Evolutionary conservation across 2,888 invertebrate species (phyloP), one percentile per base, ranked within the genome.

Genomic region (Amphipoea lucens): DNA sequence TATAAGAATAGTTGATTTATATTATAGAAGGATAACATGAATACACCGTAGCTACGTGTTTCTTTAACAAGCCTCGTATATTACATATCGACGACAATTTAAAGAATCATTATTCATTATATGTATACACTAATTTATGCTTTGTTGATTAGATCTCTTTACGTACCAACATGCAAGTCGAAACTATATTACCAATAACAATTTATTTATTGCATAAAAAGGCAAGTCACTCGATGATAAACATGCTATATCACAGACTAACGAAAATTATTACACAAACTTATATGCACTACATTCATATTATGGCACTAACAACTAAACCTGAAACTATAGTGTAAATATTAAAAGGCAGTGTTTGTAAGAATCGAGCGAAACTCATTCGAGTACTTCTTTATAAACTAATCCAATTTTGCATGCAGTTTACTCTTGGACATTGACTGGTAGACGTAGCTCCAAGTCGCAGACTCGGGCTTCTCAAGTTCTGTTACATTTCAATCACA

Each of bases 401-500:
- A 82, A 83, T 81, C 69, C 42, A 67, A 76, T 79, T 83, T 79
- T 57, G 78, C 76, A 84, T 85, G 87, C 85, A 86, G 75, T 75
- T 84, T 76, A 81, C 66, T 78, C 29, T 7, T 76, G 74, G 68
- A 79, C 78, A 76, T 72, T 57, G 45, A 65, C 54, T 65, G 63
- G 17, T 36, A 23, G 29, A 48, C 36, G 69, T 60, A 67, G 70
- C 67, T 74, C 42, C 69, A 72, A 74, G 74, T 76, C 68, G 72
- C 80, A 80, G 84, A 88, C 80, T 82, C 78, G 78, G 85, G 79
- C 86, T 77, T 84, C 88, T 87, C 81, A 87, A 91, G 90, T 90
- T 91, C 92, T 93, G 96, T 96, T 96, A 96, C 96, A 96, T 96
- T 96, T 96, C 96, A 94, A 95, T 96, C 89, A 96, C 96, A 96